Evolutionary conservation across 2,113 vertebrate genomes (phyloP).

Genomic region (Chlorodrepanis virens): DNA sequence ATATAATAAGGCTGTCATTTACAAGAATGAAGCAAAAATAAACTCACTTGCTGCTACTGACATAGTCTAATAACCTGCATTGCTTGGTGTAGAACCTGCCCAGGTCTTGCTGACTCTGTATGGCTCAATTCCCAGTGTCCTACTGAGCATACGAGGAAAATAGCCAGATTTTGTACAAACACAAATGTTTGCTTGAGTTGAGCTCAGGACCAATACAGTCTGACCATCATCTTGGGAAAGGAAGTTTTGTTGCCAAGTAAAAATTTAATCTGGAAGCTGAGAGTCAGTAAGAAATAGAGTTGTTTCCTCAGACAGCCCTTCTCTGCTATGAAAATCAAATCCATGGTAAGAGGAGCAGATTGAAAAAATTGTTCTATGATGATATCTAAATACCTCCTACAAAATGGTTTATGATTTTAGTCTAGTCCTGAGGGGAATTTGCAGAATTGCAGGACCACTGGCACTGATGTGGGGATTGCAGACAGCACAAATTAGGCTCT

Average conservation of each 20-base stretch:
- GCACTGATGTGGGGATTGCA: conserved; percentile 44
- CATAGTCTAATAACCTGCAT: conserved; percentile 15
- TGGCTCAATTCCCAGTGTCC: conserved; percentile 62
- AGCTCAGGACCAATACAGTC: conserved; percentile 56
- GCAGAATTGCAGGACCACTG: background rate
- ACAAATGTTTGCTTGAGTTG: conserved; percentile 69
- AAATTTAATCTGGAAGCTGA: conserved; percentile 67
- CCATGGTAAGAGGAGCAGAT: conserved; percentile 24
- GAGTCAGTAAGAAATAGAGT: conserved; percentile 59
- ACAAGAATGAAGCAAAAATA: conserved; percentile 32
- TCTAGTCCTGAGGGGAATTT: conserved; percentile 50
- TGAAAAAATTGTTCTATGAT: conserved; percentile 19
- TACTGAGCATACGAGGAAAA: conserved; percentile 59
- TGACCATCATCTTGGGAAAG: conserved; percentile 61
- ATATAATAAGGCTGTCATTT: conserved; percentile 38
- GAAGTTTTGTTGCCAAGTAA: conserved; percentile 72
- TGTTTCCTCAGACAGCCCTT: conserved; percentile 42
- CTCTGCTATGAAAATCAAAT: conserved; percentile 60
- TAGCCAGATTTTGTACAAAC: conserved; percentile 66
- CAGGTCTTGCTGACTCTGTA: conserved; percentile 33
- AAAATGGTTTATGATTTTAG: conserved; percentile 26
- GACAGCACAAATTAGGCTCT: conserved; percentile 45
- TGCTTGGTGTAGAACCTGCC: background rate
- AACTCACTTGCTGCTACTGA: conserved; percentile 38
- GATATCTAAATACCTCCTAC: conserved; percentile 45